Percentiles rank a stretch among this genome's conserved stretches.
Conservation (phyloP, 2,113 vertebrate species). For the Phylloscopus trochilus region DNA sequence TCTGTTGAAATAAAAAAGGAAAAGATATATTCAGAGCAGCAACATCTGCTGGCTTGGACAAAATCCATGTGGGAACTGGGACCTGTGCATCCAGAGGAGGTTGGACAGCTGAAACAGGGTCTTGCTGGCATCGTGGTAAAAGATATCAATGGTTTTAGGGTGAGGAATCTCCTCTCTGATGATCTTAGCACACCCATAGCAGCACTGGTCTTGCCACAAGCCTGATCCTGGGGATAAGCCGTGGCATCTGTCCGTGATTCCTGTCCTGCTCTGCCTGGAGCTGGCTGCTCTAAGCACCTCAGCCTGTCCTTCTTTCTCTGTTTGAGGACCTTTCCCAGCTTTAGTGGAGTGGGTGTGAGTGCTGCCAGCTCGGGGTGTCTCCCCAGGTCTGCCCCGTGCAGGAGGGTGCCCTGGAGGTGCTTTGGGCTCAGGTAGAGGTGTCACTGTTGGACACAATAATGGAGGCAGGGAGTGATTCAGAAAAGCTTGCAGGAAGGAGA, state of each 20-base stretch:
- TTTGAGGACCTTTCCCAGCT: background rate
- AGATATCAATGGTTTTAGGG: background rate
- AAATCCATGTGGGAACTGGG: background rate
- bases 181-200: background rate
- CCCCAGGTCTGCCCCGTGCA: rapidly evolving
- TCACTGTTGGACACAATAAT: too few species aligned
- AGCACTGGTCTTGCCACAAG: background rate
- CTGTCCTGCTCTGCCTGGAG: background rate
- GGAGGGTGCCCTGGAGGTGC: rapidly evolving
- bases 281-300: background rate
- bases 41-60: background rate
- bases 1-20: background rate
- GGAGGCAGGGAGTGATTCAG: too few species aligned
- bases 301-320: background rate
- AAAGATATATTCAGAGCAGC: background rate
- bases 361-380: rapidly evolving
- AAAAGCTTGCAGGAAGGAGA: too few species aligned
- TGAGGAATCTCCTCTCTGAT: background rate
- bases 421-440: background rate
- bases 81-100: background rate
- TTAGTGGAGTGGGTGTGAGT: rapidly evolving
- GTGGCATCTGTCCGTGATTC: rapidly evolving
- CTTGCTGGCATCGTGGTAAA: background rate
- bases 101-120: background rate
- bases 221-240: background rate